Evolutionary conservation across 1,140 invertebrate genomes (phyloP), one percentile per base, ranked within the genome.

Genomic region (Monochamus saltuarius): DNA sequence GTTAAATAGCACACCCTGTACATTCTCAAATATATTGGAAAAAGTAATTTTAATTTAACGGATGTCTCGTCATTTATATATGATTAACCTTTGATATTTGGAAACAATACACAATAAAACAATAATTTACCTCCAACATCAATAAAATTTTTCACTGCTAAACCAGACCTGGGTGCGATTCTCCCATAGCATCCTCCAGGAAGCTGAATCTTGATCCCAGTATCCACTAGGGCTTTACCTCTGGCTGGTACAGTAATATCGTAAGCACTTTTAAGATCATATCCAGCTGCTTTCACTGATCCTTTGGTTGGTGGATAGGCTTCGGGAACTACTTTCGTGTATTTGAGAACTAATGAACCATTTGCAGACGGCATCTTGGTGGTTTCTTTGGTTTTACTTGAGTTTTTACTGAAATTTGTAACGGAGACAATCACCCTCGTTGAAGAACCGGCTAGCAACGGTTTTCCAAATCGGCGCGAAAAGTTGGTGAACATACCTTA

Each of bases 121-220:
- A 42, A 42, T 13, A 42, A 3, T 42, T 42, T 76, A 87, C 86
- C 85, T 75, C 96, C 97, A 70, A 99, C 93, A 82, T 99, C 95
- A 70, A 99, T 97, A 60, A 91, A 92, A 78, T 97, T 85, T 79
- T 99, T 99, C 40, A 87, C 86, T 22, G 97, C 95, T 36, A 99
- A 80, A 0, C 97, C 97, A 57, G 96, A 99, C 54, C 97, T 85
- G 6, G 98, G 97, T 3, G 97, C 97, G 36, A 99, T 85, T 68
- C 97, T 81, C 7, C 97, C 98, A 78, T 99, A 99, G 67, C 91
- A 95, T 7, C 93, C 94, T 49, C 85, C 81, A 1, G 95, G 92
- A 19, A 95, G 76, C 75, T 89, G 81, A 47, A 95, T 84, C 79
- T 97, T 91, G 36, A 99, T 80, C 73, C 98, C 97, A 7, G 97